Base-by-base conservation (phyloP, 2,797 vertebrate genomes). In the Sebastolobus altivelis region DNA sequence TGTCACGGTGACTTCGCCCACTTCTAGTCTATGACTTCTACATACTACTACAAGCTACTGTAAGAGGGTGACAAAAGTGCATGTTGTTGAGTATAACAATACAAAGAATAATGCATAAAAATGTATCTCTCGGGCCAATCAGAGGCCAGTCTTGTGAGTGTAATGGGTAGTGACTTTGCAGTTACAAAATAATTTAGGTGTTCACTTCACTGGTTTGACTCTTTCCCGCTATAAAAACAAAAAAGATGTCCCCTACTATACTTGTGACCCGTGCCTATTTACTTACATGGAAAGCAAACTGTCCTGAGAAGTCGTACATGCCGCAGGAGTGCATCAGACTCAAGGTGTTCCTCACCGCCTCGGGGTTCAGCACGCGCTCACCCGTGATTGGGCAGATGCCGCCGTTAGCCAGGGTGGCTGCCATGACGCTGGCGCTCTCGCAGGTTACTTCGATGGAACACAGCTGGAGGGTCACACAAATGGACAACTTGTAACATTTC, bases 271-370 rank as follows among this genome's bases (percentile, higher is more conserved):
- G 11, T 9, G 18, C 10, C 1, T 29, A 79, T 27, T 33, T 12
- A 95, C 96, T 99, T 88, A 99, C 98, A 25, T 99, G 98, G 93
- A 99, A 99, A 59, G 98, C 98, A 89, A 99, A 99, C 94, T 99
- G 98, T 70, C 98, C 98, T 0, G 98, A 99, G 70, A 99, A 99
- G 94, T 99, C 98, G 78, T 99, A 99, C 98, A 99, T 99, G 95
- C 98, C 98, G 75, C 98, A 99, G 87, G 98, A 99, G 90, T 99
- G 98, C 98, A 99, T 99, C 88, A 99, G 95, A 77, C 98, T 99
- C 89, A 99, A 85, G 0, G 98, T 99, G 87, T 99, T 97, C 68
- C 98, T 97, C 81, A 99, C 98, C 0, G 98, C 97, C 94, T 99
- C 98, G 0, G 98, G 98, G 87, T 96, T 98, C 89, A 99, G 95